Conservation (phyloP, 1,140 invertebrate species). For the Acromyrmex echinatior region DNA sequence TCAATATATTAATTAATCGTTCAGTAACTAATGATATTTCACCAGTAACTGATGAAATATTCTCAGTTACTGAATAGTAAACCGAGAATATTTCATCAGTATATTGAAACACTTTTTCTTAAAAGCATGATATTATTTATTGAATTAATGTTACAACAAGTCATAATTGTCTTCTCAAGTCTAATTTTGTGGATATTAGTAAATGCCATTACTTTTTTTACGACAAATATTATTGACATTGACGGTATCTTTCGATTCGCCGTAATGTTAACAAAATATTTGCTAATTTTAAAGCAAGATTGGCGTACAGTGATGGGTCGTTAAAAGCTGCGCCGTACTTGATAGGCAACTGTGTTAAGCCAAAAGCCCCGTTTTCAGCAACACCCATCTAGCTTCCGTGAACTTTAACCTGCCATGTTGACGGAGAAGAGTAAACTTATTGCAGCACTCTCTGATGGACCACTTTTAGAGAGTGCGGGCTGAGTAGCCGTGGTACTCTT, state of each 20-base stretch:
- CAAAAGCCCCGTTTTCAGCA: constrained; percentile 41
- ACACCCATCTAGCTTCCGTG: constrained; percentile 43
- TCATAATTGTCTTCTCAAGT: not conserved
- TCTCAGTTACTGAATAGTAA: no score
- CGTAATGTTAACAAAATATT: constrained; percentile 23
- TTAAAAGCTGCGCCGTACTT: constrained; percentile 42
- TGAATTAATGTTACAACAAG: not conserved
- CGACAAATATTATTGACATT: not conserved
- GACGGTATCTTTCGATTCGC: not conserved
- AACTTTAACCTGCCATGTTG: constrained; percentile 56
- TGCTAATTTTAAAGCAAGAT: constrained; percentile 25
- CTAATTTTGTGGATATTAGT: not conserved
- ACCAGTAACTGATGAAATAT: no score
- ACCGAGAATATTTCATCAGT: no score
- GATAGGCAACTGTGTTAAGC: constrained; percentile 46
- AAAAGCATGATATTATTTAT: not conserved
- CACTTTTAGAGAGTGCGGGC: constrained; percentile 40
- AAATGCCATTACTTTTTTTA: not conserved
- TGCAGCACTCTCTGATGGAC: constrained; percentile 29
- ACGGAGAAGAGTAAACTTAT: constrained; percentile 58
- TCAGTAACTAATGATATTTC: no score
- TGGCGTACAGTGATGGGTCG: constrained; percentile 4
- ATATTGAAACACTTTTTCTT: no score
- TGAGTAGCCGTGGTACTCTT: constrained; percentile 46
- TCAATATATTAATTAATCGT: no score